Percentiles rank a stretch among this genome's conserved stretches.
Evolutionary conservation across 2,888 invertebrate genomes (phyloP).

Genomic region (Homarus gammarus): DNA sequence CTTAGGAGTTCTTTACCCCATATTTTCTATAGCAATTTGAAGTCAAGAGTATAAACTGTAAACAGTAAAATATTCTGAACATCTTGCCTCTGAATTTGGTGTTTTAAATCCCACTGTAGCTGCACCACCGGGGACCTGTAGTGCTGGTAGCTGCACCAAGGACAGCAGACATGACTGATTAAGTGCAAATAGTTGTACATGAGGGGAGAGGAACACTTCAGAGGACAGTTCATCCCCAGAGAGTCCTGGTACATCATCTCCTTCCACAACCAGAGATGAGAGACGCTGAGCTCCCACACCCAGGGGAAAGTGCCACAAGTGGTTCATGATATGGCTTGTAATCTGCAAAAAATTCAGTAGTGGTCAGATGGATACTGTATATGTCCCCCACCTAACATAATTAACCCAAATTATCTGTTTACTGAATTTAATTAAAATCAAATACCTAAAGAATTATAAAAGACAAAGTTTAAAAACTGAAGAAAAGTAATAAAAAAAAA

Average conservation of each 20-base stretch:
- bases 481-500: too few relatives aligned
- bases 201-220: conserved; percentile 90
- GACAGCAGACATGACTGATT: conserved; percentile 90
- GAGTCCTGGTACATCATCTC: conserved; percentile 88
- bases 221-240: conserved; percentile 84
- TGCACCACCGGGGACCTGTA: conserved; percentile 89
- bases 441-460: too few relatives aligned
- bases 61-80: neutral
- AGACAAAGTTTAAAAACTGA: too few relatives aligned
- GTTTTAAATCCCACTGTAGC: conserved; percentile 88
- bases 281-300: conserved; percentile 92
- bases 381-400: too few relatives aligned
- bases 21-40: too few relatives aligned
- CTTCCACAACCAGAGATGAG: conserved; percentile 93
- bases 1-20: too few relatives aligned
- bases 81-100: conserved; percentile 84
- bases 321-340: conserved; percentile 92
- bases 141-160: conserved; percentile 91
- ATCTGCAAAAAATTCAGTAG: conserved; percentile 81
- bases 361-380: neutral
- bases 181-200: conserved; percentile 91
- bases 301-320: conserved; percentile 94
- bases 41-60: too few relatives aligned
- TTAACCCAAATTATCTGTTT: too few relatives aligned
- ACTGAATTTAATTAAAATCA: too few relatives aligned